Conservation (phyloP, 2,888 invertebrate species). For the Sphaerophoria taeniata region DNA sequence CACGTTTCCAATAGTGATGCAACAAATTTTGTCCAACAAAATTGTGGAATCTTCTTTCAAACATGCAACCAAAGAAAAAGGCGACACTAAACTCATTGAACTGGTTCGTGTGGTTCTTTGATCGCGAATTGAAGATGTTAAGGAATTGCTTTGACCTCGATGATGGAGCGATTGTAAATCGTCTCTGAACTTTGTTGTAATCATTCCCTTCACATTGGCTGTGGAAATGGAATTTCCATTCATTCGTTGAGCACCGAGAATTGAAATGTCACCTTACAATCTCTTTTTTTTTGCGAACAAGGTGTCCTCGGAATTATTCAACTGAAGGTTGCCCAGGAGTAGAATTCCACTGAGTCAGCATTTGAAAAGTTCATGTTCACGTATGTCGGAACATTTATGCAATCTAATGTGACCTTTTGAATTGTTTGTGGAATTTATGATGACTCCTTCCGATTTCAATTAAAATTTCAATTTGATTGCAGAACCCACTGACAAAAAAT, state of each 20-base stretch:
- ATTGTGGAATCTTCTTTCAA: conserved; percentile 49
- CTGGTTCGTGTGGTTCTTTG: conserved; percentile 41
- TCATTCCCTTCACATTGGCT: conserved; percentile 28
- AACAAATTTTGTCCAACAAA: conserved; percentile 23
- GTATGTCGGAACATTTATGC: not conserved
- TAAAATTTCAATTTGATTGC: conserved; percentile 66
- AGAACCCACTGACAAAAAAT: not conserved
- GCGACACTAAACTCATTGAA: conserved; percentile 7
- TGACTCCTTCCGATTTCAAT: conserved; percentile 61
- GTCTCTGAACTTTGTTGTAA: conserved; percentile 25
- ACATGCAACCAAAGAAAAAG: conserved; percentile 17
- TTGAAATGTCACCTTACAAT: conserved; percentile 59
- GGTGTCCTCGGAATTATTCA: not conserved
- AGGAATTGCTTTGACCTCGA: conserved; percentile 50
- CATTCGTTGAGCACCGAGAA: conserved; percentile 23
- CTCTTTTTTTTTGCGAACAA: not conserved
- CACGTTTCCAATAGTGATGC: conserved; percentile 68
- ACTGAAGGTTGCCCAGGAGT: not conserved
- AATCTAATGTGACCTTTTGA: conserved; percentile 33
- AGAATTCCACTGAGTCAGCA: not conserved
- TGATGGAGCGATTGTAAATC: not conserved
- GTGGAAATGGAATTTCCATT: conserved; percentile 31
- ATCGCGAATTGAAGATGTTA: no score
- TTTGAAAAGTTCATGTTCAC: not conserved
- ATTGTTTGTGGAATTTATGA: not conserved